Conservation (phyloP, 2,888 invertebrate species). For the Teleogryllus oceanicus region DNA sequence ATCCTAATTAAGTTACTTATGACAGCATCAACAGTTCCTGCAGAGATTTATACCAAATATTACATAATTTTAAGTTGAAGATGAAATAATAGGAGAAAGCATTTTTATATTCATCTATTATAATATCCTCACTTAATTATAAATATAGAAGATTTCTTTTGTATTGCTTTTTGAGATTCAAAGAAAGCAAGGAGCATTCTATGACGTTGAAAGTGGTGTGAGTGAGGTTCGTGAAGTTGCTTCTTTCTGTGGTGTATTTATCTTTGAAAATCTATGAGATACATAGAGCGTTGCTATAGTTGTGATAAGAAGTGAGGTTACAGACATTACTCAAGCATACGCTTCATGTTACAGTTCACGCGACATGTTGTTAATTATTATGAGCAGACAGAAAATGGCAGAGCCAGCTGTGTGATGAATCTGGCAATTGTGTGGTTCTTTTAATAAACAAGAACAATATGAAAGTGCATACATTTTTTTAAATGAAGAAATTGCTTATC, state of each 20-base stretch:
- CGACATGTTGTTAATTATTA: constrained; percentile 18
- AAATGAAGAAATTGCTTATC: not conserved
- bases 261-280: not conserved
- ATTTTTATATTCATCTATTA: constrained; percentile 33
- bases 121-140: constrained; percentile 29
- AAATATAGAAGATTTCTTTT: constrained; percentile 28
- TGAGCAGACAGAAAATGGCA: not conserved
- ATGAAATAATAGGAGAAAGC: constrained; percentile 29
- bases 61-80: constrained; percentile 38
- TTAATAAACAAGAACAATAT: constrained; percentile 2
- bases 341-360: constrained; percentile 6
- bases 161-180: constrained; percentile 28
- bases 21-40: constrained; percentile 38
- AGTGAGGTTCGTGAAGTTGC: constrained; percentile 11
- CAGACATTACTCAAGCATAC: not conserved
- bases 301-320: constrained; percentile 21
- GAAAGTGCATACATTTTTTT: not conserved
- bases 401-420: constrained; percentile 5
- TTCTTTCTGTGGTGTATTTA: constrained; percentile 11
- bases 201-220: constrained; percentile 18
- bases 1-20: constrained; percentile 37
- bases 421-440: not conserved
- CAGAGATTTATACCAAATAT: constrained; percentile 39
- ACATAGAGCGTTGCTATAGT: constrained; percentile 4
- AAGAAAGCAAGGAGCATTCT: constrained; percentile 5